Evolutionary conservation across 1,140 invertebrate species (phyloP), one percentile per base, ranked within the genome.

Genomic region (Scaptomyza pallida): DNA sequence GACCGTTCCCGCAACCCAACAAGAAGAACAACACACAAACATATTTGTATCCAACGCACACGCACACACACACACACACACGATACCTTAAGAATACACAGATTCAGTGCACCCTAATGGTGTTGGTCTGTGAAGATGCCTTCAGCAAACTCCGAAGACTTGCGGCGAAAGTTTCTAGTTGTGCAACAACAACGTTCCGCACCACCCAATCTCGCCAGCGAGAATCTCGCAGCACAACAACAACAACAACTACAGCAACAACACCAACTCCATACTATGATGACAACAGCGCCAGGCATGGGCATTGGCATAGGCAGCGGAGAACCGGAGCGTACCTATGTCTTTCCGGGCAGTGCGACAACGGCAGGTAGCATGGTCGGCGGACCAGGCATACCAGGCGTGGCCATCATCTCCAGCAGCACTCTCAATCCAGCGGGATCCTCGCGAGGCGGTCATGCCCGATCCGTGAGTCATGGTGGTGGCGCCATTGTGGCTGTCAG

Each of bases 391-490:
- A 90, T 90, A 43, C 85, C 89, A 16, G 89, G 89, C 23, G 77
- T 90, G 41, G 78, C 82, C 3, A 54, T 83, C 15, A 56, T 82
- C 12, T 64, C 61, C 51, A 62, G 72, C 72, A 47, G 44, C 59
- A 68, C 67, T 1, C 64, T 63, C 5, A 45, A 72, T 23, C 73
- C 72, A 1, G 63, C 62, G 1, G 78, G 68, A 1, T 45, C 74
- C 0, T 89, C 75, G 41, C 93, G 93, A 80, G 62, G 68, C 2
- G 94, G 94, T 68, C 96, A 97, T 90, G 93, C 93, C 35, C 93
- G 96, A 30, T 97, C 96, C 50, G 94, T 96, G 56, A 97, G 96
- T 86, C 96, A 97, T 92, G 82, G 96, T 10, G 95, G 95, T 57
- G 92, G 93, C 21, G 92, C 91, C 21, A 92, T 92, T 26, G 92